phyloP scores from a whole-genome alignment of 2,888 invertebrate species.

The Brachylomia viminalis region DNA sequence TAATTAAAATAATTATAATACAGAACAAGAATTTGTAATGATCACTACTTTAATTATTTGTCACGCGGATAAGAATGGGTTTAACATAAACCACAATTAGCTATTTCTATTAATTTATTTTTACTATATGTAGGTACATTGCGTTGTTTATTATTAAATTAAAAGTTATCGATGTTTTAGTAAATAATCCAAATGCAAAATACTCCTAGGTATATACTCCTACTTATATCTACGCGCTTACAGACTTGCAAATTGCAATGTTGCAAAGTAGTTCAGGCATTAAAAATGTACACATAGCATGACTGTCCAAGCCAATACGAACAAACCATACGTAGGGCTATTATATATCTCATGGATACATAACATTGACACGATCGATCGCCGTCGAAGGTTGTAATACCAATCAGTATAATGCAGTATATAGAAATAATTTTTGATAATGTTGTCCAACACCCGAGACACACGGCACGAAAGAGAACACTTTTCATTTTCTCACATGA shows the following conservation, averaged over 20 bases:
- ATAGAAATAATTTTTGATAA: constrained; percentile 18
- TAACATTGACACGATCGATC: constrained; percentile 67
- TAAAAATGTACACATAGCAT: constrained; percentile 30
- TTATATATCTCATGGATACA: constrained; percentile 61
- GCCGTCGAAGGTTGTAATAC: constrained; percentile 50
- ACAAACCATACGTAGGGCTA: constrained; percentile 35
- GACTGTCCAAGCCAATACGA: constrained; percentile 17
- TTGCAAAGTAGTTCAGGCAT: constrained; percentile 13
- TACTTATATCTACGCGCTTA: not conserved
- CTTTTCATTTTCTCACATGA: constrained; percentile 13
- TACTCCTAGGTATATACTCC: not conserved
- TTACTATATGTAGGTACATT: not conserved
- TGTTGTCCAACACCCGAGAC: not conserved
- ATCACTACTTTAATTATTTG: constrained; percentile 34
- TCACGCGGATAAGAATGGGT: not conserved
- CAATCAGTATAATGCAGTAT: constrained; percentile 41
- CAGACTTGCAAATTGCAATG: constrained; percentile 16
- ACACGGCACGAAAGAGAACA: not conserved
- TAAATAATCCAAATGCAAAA: not conserved
- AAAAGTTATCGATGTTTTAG: not conserved
- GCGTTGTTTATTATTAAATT: constrained; percentile 11
- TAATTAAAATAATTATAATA: constrained; percentile 56
- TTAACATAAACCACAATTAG: constrained; percentile 1
- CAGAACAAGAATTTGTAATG: constrained; percentile 14
- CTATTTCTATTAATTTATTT: constrained; percentile 3